Conservation (phyloP, 2,888 invertebrate species). For the Ernsta delagoae region DNA sequence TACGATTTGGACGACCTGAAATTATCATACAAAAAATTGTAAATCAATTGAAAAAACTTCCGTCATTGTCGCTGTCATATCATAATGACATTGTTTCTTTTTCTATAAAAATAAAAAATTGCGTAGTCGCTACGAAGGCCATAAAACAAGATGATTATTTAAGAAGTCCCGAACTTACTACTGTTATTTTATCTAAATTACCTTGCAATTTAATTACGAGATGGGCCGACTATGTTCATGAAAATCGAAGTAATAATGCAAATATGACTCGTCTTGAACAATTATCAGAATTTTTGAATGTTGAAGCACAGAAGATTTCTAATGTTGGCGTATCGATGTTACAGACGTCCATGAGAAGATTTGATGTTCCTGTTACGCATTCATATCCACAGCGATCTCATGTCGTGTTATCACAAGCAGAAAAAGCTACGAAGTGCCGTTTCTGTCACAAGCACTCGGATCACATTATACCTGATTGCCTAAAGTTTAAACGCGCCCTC, state of each 20-base stretch:
- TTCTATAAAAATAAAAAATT: slow-evolving; percentile 43
- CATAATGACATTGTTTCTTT: slow-evolving; percentile 43
- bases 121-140: slow-evolving; percentile 28
- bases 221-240: slow-evolving; percentile 11
- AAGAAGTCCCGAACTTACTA: background rate
- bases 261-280: slow-evolving; percentile 7
- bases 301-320: slow-evolving; percentile 15
- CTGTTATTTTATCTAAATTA: slow-evolving; percentile 15
- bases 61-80: slow-evolving; percentile 36
- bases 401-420: background rate
- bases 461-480: slow-evolving; percentile 1
- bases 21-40: slow-evolving; percentile 27
- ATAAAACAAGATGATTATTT: slow-evolving; percentile 1
- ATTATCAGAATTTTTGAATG: slow-evolving; percentile 10
- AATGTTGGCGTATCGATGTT: slow-evolving; percentile 5
- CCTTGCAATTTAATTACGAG: slow-evolving; percentile 6
- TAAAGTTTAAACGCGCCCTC: background rate
- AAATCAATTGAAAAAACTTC: slow-evolving; percentile 2
- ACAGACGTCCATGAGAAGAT: slow-evolving; percentile 2
- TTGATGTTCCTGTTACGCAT: slow-evolving; percentile 4
- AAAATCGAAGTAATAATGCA: background rate
- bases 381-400: background rate
- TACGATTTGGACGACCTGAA: slow-evolving; percentile 46
- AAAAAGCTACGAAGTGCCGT: background rate
- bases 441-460: slow-evolving; percentile 3